Percentiles rank a stretch among this genome's conserved stretches.
Evolutionary conservation across 2,888 invertebrate genomes (phyloP).

Genomic region (Drosophila sordidapex): DNA sequence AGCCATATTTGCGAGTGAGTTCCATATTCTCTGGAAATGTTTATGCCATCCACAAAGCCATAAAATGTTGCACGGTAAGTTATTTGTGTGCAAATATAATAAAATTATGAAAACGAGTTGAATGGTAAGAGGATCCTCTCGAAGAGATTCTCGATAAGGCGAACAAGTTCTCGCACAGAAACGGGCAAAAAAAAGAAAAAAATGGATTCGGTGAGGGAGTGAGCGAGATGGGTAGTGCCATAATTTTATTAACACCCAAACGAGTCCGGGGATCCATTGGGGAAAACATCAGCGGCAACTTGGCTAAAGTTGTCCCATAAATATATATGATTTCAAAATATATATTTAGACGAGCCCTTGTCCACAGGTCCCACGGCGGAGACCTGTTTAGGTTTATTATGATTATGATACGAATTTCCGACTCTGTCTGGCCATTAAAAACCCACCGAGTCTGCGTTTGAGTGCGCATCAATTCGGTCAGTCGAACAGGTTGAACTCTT

Average conservation of each 20-base stretch:
- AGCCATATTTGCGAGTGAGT: slow-evolving; percentile 6
- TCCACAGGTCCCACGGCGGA: slow-evolving; percentile 16
- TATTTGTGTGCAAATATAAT: slow-evolving; percentile 74
- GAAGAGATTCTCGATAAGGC: slow-evolving; percentile 48
- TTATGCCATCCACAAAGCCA: slow-evolving; percentile 55
- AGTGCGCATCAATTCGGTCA: slow-evolving; percentile 76
- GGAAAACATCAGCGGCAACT: slow-evolving; percentile 26
- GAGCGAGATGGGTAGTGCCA: slow-evolving; percentile 46
- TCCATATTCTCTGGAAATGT: slow-evolving; percentile 36
- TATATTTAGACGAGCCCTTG: slow-evolving; percentile 64
- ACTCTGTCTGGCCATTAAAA: slow-evolving; percentile 63
- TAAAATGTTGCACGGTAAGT: slow-evolving; percentile 62
- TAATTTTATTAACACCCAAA: slow-evolving; percentile 76
- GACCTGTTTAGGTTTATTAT: slow-evolving; percentile 72
- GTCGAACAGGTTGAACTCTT: slow-evolving; percentile 70
- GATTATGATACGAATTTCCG: slow-evolving; percentile 73
- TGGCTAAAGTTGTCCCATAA: slow-evolving; percentile 66
- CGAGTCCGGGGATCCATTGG: slow-evolving; percentile 46
- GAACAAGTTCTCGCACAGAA: slow-evolving; percentile 45
- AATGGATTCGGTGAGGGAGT: slow-evolving; percentile 31
- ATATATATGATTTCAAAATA: slow-evolving; percentile 77
- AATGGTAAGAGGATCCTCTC: slow-evolving; percentile 67
- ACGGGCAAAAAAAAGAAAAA: slow-evolving; percentile 1
- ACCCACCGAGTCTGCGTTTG: slow-evolving; percentile 18
- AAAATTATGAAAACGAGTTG: slow-evolving; percentile 72